phyloP scores from a whole-genome alignment of 1,140 invertebrate species.

The Drosophila persimilis region DNA sequence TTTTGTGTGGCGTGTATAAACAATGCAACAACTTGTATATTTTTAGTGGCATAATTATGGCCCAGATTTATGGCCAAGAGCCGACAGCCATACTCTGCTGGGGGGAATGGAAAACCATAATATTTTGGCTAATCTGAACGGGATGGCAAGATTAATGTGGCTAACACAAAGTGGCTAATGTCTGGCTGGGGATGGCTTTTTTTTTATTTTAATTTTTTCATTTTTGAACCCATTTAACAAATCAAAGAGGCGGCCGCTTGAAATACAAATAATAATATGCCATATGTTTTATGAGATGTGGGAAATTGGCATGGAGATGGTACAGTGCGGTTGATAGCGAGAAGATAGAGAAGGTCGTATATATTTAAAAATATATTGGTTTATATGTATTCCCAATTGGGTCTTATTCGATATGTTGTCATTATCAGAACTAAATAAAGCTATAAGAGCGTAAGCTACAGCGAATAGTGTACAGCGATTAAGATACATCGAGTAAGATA shows the following conservation, averaged over 20 bases:
- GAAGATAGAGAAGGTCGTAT: too few relatives aligned
- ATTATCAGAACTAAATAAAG: too few relatives aligned
- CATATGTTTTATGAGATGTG: not conserved
- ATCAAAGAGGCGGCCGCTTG: conserved; percentile 38
- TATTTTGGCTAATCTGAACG: conserved; percentile 45
- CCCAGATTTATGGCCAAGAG: conserved; percentile 22
- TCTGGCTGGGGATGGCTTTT: not conserved
- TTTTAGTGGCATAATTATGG: conserved; percentile 35
- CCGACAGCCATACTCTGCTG: conserved; percentile 21
- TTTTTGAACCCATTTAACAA: conserved; percentile 10
- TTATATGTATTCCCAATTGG: too few relatives aligned
- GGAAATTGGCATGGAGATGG: not conserved
- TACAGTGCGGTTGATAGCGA: conserved; percentile 1
- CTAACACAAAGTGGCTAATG: conserved; percentile 25
- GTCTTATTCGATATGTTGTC: too few relatives aligned
- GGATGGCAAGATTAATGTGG: conserved; percentile 52
- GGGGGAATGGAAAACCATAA: conserved; percentile 16
- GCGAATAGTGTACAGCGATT: too few relatives aligned
- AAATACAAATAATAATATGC: not conserved
- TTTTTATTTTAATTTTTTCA: too few relatives aligned
- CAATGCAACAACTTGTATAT: conserved; percentile 37
- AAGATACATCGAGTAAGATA: too few relatives aligned
- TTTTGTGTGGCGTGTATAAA: conserved; percentile 11
- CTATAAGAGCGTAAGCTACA: too few relatives aligned
- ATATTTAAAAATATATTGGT: too few relatives aligned